These are phyloP conservation scores for Acholoe squamosa DNA, from an alignment of 2,888 invertebrate genomes.

Conservation along the genomic window DNA sequence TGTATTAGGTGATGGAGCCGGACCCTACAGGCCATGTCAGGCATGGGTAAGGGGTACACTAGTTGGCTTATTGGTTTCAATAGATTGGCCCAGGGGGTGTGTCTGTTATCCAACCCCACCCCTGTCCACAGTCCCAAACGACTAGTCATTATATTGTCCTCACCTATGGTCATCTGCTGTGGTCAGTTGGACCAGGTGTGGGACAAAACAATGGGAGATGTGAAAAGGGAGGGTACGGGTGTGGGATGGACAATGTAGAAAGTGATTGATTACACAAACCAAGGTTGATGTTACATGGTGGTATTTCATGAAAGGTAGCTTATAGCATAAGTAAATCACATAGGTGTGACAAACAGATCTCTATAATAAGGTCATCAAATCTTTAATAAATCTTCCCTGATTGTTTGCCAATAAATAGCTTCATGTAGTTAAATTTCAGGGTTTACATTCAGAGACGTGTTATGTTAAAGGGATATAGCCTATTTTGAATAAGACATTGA, in stretches of 20 bases:
- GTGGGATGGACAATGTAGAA: not conserved
- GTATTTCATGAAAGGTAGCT: not conserved
- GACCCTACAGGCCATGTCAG: not conserved
- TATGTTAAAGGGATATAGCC: not conserved
- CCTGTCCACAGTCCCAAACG: not conserved
- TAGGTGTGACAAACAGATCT: no score
- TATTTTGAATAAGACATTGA: no score
- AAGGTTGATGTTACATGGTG: not conserved
- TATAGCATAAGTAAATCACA: not conserved
- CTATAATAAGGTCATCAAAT: no score
- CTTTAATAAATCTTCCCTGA: no score
- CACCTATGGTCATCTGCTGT: not conserved
- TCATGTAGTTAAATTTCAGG: not conserved
- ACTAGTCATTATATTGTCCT: not conserved
- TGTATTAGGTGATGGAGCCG: not conserved
- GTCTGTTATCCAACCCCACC: not conserved
- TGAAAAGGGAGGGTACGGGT: not conserved
- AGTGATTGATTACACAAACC: not conserved
- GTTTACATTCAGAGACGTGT: not conserved
- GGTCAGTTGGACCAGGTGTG: slow-evolving; percentile 13
- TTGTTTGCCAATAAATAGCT: not conserved
- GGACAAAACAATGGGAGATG: not conserved
- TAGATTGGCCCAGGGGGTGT: not conserved
- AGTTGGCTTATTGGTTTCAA: slow-evolving; percentile 26
- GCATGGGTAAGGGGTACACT: not conserved